Base-by-base conservation (phyloP, 2,113 vertebrate genomes). In the Erythrolamprus reginae region DNA sequence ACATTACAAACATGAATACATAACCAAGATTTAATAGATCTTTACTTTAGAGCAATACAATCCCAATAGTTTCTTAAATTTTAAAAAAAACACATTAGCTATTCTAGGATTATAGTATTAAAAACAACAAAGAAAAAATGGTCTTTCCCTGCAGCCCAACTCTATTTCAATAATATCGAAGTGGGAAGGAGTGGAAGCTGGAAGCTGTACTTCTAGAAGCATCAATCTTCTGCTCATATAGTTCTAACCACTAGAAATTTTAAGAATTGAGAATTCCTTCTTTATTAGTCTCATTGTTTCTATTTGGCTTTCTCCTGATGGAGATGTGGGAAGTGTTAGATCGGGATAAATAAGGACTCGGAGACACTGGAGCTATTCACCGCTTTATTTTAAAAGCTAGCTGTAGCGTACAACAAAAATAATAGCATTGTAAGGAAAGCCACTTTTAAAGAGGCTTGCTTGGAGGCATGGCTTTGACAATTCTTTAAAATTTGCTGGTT, bases 1-100 rank as follows among this genome's bases (percentile, higher is more conserved):
- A 85, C 84, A 86, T 88, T 92, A 42, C 0, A 0, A 86, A 85
- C 91, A 92, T 94, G 95, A 94, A 95, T 95, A 86, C 82, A 84
- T 85, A 42, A 90, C 15, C 89, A 88, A 88, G 19, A 91, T 83
- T 83, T 83, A 83, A 83, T 45, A 19, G 82, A 47, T 12, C n/a
- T 33, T 33, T 33, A 17, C n/a, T n/a, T 70, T 19, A 70, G 15
- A 70, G 13, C n/a, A 70, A 70, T 2, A 70, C n/a, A 70, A 70
- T 5, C 15, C n/a, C 65, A 88, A 92, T 56, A 85, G 26, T 28
- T 94, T 88, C 82, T 61, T 92, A 88, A 94, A 70, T 89, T 45
- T 3, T 52, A 90, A 55, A 88, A 94, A 89, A 88, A 33, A 70
- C 51, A 17, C 50, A 33, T 33, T 38, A 28, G 52, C 51, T 89